Evolutionary conservation across 2,797 vertebrate genomes (phyloP).

Genomic region (Lophotriccus pileatus): DNA sequence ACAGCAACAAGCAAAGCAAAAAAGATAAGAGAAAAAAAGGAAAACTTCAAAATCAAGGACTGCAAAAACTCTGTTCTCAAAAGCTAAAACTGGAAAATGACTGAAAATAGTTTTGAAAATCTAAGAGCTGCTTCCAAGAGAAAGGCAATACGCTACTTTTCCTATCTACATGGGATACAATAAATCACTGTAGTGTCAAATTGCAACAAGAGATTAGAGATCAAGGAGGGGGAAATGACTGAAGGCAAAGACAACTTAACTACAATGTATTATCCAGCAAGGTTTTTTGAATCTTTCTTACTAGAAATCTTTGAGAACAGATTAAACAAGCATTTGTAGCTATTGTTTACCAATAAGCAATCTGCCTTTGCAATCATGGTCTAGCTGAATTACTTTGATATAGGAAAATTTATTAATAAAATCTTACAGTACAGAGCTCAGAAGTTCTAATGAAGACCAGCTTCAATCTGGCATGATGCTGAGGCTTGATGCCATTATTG

Average conservation of each 20-base stretch:
- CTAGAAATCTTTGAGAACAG: not conserved
- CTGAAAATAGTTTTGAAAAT: not conserved
- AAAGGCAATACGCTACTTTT: not conserved
- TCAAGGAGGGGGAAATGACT: not conserved
- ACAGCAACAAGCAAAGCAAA: not conserved
- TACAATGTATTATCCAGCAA: not conserved
- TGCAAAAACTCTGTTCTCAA: not conserved
- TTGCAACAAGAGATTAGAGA: not conserved
- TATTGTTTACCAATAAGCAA: not conserved
- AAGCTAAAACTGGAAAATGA: not conserved
- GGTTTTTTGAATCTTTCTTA: not conserved
- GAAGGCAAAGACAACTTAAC: not conserved
- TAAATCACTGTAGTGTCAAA: not conserved
- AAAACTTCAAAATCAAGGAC: not conserved
- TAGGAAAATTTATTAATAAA: not conserved
- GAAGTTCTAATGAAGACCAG: not conserved
- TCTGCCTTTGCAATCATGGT: not conserved
- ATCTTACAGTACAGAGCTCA: not conserved
- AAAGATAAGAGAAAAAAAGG: not conserved
- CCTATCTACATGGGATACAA: not conserved
- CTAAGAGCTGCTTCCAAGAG: not conserved
- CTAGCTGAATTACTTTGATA: not conserved
- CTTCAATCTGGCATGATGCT: not conserved
- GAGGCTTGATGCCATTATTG: not conserved
- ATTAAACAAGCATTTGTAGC: not conserved